Conservation (phyloP, 2,888 invertebrate species). For the Deroplatys truncata region DNA sequence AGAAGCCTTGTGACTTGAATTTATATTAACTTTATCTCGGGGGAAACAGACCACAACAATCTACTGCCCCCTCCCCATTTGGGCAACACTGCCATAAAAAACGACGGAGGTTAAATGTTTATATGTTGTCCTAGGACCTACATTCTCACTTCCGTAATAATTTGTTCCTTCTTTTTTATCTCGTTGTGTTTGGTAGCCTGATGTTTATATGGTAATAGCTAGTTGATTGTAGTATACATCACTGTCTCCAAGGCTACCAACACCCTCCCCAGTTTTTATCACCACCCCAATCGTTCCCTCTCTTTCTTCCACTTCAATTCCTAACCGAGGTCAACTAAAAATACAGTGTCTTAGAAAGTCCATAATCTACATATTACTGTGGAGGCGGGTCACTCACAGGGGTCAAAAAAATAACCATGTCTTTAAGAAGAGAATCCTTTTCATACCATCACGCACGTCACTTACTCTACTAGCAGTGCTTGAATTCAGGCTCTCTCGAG, state of each 20-base stretch:
- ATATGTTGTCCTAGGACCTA: constrained; percentile 15
- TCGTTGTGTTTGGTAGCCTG: background rate
- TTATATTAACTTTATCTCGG: background rate
- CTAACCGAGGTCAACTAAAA: constrained; percentile 29
- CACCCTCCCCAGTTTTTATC: background rate
- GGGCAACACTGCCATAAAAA: background rate
- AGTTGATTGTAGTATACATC: background rate
- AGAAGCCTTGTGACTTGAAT: background rate
- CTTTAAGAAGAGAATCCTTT: constrained; percentile 16
- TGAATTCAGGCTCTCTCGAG: constrained; percentile 6
- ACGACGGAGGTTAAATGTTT: background rate
- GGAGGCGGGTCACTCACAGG: constrained; percentile 18
- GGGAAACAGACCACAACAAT: background rate
- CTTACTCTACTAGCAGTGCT: background rate
- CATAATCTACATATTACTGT: constrained; percentile 18
- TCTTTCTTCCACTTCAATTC: background rate
- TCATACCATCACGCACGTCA: background rate
- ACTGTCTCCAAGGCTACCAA: background rate
- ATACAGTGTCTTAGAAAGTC: constrained; percentile 23
- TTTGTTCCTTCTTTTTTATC: background rate
- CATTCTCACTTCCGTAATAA: constrained; percentile 2
- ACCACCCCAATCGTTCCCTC: background rate
- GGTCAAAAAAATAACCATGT: constrained; percentile 16
- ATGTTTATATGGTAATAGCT: background rate
- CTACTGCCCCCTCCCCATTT: background rate